Evolutionary conservation across 2,888 invertebrate species (phyloP), one percentile per base, ranked within the genome.

Genomic region (Tridacna crocea): DNA sequence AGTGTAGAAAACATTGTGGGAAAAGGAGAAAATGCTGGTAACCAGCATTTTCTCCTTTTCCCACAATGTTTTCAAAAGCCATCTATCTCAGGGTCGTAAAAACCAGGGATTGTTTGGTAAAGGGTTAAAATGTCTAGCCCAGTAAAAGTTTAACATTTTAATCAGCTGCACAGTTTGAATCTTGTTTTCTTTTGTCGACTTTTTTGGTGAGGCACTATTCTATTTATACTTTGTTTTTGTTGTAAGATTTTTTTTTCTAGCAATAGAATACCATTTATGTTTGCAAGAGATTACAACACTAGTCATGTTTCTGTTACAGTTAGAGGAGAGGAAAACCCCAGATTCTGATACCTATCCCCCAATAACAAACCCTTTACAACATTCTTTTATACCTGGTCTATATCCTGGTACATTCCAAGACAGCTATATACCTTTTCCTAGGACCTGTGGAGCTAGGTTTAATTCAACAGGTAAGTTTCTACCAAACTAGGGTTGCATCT

Each of bases 391-490:
- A 61, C 83, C 81, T 73, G 84, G 80, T 88, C 90, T 90, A 79
- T 70, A 70, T 51, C 36, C 36, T 36, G 36, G 36, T 4, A 91
- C 91, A 65, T 92, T 93, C 87, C 94, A 94, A 78, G 95, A 95
- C 82, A 93, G 97, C 12, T 97, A 97, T 93, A 97, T 99, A 88
- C 99, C 99, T 0, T 99, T 98, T 94, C 99, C 99, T 0, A 96
- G 98, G 76, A 99, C 98, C 0, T 98, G 98, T 15, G 98, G 98
- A 0, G 98, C 98, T 0, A 97, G 97, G 91, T 99, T 99, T 95
- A 98, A 97, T 94, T 97, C 97, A 46, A 97, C 97, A 27, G 97
- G 97, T 95, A 89, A 87, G 95, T 91, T 80, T 70, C 13, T 15
- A 51, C 51, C 51, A 51, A 51, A 51, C 15, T 51, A 51, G 15